phyloP scores from a whole-genome alignment of 2,113 vertebrate genomes.

The Caretta caretta region DNA sequence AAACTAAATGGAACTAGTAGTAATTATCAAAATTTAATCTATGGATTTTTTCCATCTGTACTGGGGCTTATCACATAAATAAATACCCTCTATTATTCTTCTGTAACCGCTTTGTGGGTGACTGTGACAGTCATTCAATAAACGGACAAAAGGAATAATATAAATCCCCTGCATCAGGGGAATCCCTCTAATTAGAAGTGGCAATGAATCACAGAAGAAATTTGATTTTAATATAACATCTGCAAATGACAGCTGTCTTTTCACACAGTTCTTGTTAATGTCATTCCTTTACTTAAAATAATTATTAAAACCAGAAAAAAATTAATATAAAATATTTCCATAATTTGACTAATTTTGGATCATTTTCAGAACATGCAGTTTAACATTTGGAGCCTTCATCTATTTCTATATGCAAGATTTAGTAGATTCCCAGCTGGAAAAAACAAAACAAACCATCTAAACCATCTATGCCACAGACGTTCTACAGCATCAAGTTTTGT shows the following conservation, averaged over 20 bases:
- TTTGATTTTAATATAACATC: slow-evolving; percentile 77
- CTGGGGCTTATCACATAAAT: slow-evolving; percentile 70
- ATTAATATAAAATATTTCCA: slow-evolving; percentile 16
- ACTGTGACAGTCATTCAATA: slow-evolving; percentile 79
- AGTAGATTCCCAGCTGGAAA: not conserved
- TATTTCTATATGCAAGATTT: not conserved
- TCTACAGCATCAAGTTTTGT: not conserved
- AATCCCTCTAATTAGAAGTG: slow-evolving; percentile 82
- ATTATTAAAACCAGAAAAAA: not conserved
- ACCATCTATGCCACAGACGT: not conserved
- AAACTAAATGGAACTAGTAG: slow-evolving; percentile 39
- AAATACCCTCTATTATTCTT: slow-evolving; percentile 77
- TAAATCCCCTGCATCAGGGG: slow-evolving; percentile 73
- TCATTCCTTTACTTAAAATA: slow-evolving; percentile 75
- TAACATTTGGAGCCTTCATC: not conserved
- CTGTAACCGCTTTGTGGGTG: slow-evolving; percentile 71
- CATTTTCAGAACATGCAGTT: not conserved
- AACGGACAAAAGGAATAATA: slow-evolving; percentile 77
- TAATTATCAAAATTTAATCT: slow-evolving; percentile 67
- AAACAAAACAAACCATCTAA: not conserved
- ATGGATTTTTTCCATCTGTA: slow-evolving; percentile 72
- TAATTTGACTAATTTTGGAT: not conserved
- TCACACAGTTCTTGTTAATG: slow-evolving; percentile 29
- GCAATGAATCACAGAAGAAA: slow-evolving; percentile 77
- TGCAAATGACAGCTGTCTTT: slow-evolving; percentile 76